Evolutionary conservation across 2,888 invertebrate species (phyloP), one percentile per base, ranked within the genome.

Genomic region (Dinocampus coccinellae): DNA sequence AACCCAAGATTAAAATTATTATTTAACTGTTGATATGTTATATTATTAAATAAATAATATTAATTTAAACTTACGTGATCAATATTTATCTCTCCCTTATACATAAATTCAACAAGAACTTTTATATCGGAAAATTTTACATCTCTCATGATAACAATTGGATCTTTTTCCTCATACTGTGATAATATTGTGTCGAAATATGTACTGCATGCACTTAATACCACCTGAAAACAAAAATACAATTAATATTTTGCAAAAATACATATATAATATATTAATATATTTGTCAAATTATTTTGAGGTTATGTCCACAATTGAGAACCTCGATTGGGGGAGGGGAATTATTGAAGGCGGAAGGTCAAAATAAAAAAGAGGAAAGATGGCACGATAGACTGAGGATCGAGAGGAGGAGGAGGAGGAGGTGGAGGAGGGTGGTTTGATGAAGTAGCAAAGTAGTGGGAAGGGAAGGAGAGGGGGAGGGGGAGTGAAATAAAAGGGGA

Each of bases 41-140:
- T n/a, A n/a, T n/a, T n/a, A n/a, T n/a, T 64, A 24, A 64, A 64
- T 33, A 70, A 63, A 47, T 58, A 42, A 57, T n/a, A 16, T 16
- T 6, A 42, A 16, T 13, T 33, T 55, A 53, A 78, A 92, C 94
- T 93, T 88, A 96, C 96, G 89, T 96, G 96, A 84, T 96, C 95
- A 72, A 97, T 96, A 89, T 96, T 96, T 88, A 97, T 97, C 90
- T 97, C 97, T 76, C 97, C 97, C 83, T 95, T 95, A 88, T 97
- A 97, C 97, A 97, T 97, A 87, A 97, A 97, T 88, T 96, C 95
- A 69, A 97, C 94, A 77, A 97, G 91, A 75, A 96, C 95, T 88
- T 93, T 93, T 81, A 97, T 92, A 88, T 97, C 97, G 77, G 94
- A 92, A 84, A 95, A 97, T 86, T 95, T 93, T 75, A 97, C 95